Percentiles rank a stretch among this genome's conserved stretches.
Evolutionary conservation across 2,888 invertebrate species (phyloP).

Genomic region (Dysmachus trigonus): DNA sequence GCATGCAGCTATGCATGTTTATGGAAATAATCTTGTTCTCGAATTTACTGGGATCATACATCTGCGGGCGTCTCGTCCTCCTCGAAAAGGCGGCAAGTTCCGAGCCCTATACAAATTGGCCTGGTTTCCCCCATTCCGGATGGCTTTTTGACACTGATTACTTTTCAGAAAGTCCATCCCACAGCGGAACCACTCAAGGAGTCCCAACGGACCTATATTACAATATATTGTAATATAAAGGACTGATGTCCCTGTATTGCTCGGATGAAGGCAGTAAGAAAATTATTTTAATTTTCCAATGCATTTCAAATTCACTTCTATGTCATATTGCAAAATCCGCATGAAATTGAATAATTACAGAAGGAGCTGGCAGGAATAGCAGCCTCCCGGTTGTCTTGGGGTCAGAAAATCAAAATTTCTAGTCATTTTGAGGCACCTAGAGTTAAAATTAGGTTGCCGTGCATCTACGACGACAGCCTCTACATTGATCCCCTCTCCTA

Average conservation of each 20-base stretch:
- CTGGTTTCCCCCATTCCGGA: background rate
- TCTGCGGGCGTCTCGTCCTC: background rate
- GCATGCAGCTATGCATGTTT: background rate
- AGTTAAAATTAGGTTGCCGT: background rate
- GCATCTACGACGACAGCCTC: background rate
- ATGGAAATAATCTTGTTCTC: background rate
- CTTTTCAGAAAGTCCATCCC: background rate
- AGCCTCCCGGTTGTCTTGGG: background rate
- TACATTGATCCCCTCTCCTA: background rate
- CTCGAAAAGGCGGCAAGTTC: background rate
- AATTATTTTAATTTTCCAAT: background rate
- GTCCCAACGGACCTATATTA: background rate
- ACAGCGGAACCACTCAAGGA: background rate
- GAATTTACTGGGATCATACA: background rate
- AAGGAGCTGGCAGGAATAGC: background rate
- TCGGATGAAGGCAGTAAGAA: background rate
- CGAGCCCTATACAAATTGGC: background rate
- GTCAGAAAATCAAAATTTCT: slow-evolving; percentile 32
- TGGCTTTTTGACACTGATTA: background rate
- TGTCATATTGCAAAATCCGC: background rate
- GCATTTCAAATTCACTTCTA: background rate
- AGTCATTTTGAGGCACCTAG: slow-evolving; percentile 37
- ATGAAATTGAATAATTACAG: background rate
- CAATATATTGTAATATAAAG: too few relatives aligned
- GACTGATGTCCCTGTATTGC: background rate